A percentile compares a stretch with the other conserved stretches of the same genome.
These are phyloP conservation scores for Microtus oregoni DNA, from an alignment of 2,113 vertebrate genomes.

Conservation along the genomic window DNA sequence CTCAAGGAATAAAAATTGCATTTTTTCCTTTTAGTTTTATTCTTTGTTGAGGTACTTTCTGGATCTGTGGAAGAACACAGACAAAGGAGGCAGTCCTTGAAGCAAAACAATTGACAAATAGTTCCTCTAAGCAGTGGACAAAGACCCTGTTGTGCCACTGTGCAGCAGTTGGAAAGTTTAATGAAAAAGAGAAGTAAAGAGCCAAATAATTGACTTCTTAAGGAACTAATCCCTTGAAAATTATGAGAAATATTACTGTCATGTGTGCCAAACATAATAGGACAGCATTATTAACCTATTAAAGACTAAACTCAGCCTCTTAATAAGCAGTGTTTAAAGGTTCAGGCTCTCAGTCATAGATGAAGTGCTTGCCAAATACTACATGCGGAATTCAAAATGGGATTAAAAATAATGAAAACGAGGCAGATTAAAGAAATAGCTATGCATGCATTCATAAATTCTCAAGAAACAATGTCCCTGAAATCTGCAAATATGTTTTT, in stretches of 20 bases:
- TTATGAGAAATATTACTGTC: slow-evolving; percentile 35
- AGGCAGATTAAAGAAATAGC: background rate
- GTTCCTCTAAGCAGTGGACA: slow-evolving; percentile 74
- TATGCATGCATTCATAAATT: background rate
- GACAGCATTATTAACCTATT: slow-evolving; percentile 13
- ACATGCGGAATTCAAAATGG: background rate
- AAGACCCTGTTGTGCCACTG: slow-evolving; percentile 63
- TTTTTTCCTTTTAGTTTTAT: slow-evolving; percentile 15
- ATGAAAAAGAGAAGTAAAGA: slow-evolving; percentile 67
- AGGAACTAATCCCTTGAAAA: slow-evolving; percentile 66
- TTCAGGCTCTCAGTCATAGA: background rate
- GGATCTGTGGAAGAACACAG: slow-evolving; percentile 55
- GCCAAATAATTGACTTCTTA: slow-evolving; percentile 73
- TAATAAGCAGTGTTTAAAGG: background rate
- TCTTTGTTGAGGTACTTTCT: slow-evolving; percentile 67
- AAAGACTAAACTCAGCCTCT: background rate
- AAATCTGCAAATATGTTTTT: background rate
- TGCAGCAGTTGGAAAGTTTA: slow-evolving; percentile 67
- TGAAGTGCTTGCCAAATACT: background rate
- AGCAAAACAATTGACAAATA: slow-evolving; percentile 77
- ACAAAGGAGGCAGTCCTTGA: slow-evolving; percentile 79
- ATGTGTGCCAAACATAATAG: background rate
- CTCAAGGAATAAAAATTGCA: slow-evolving; percentile 35
- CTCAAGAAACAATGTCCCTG: background rate
- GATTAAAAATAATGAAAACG: background rate